Evolutionary conservation across 30 jellyfish, hydroid and myxozoan species (phyloP).

Genomic region (Aurelia coerulea): DNA sequence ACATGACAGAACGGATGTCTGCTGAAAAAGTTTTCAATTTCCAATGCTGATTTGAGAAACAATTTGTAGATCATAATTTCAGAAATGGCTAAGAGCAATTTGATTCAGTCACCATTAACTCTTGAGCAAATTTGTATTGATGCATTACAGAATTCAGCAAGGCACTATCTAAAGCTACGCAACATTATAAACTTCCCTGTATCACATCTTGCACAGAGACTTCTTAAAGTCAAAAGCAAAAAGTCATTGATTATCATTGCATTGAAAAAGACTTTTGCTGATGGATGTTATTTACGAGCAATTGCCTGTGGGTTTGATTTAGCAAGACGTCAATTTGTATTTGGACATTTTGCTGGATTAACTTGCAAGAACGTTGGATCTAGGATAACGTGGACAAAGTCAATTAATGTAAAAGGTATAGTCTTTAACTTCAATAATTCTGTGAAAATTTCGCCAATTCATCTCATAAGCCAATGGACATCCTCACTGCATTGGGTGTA

Average conservation of each 20-base stretch:
- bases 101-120: conserved; percentile 1
- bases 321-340: conserved; percentile 36
- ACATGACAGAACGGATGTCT: too few species aligned
- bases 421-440: too few species aligned
- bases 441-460: too few species aligned
- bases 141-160: background rate
- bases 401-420: conserved; percentile 53
- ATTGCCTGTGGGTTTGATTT: conserved; percentile 74
- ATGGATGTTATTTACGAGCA: conserved; percentile 44
- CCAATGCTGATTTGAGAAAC: too few species aligned
- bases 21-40: too few species aligned
- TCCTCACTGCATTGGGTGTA: background rate
- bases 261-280: conserved; percentile 53
- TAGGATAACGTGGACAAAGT: conserved; percentile 43
- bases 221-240: conserved; percentile 21
- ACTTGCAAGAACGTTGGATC: background rate
- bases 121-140: conserved; percentile 26
- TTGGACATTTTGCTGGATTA: conserved; percentile 59
- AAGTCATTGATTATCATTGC: conserved; percentile 33
- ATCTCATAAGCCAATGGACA: too few species aligned
- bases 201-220: conserved; percentile 44
- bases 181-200: conserved; percentile 38
- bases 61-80: too few species aligned
- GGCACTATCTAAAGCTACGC: background rate
- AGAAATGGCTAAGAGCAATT: too few species aligned